Base-by-base conservation (phyloP, 2,888 invertebrate species). In the Chouioia cunea region DNA sequence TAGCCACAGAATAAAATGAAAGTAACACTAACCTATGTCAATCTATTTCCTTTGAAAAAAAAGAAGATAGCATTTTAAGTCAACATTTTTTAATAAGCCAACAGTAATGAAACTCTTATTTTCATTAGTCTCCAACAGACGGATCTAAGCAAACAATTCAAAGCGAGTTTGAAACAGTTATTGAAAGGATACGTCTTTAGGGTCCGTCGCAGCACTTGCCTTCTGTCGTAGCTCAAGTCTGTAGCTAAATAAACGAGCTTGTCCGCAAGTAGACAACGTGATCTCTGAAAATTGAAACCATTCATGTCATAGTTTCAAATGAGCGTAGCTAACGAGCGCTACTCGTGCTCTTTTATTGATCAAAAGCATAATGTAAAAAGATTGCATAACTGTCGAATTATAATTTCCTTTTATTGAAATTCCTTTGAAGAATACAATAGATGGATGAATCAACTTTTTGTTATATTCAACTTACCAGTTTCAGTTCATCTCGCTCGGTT, bases 131-230 rank as follows among this genome's bases (percentile, higher is more conserved):
- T n/a, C 16, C 43, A 47, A 20, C 16, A 46, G 27, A 57, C 4
- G 50, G 63, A 43, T 44, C 48, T 57, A 6, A 56, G 43, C 18
- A 72, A 69, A 20, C 54, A 27, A 62, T 44, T 18, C 43, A 27
- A 15, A 6, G 46, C 22, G 15, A 15, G 4, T 2, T 60, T 58
- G 1, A 65, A 62, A 65, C 63, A 22, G 43, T 54, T n/a, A 60
- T 43, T 70, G 70, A 80, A 83, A 84, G 84, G 84, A 85, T 85
- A 85, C 84, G 80, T 81, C 76, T 79, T 82, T 0, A 85, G 74
- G 4, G 76, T 75, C 3, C 71, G 74, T 6, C 50, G 70, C 8
- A 77, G 54, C 47, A 52, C 36, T 44, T 71, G 65, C 22, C 65
- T 73, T 16, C 70, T 74, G 3, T 72, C 76, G 1, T 47, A 58